Conservation (phyloP, 2,888 invertebrate genomes). For the Synanthedon andrenaeformis region DNA sequence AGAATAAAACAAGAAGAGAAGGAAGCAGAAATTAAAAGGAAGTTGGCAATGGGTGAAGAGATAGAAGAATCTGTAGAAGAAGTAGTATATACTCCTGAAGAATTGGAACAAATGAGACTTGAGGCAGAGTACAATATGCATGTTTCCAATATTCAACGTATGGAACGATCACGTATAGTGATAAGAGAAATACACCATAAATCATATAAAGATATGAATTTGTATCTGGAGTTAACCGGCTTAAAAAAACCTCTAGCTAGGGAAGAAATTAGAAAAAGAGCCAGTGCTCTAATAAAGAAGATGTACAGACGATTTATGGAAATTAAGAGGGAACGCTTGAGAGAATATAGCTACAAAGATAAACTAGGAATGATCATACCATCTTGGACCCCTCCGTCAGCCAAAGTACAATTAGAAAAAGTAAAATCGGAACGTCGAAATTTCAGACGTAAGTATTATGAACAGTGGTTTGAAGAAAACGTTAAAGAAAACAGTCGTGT, state of each 20-base stretch:
- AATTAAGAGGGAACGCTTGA: slow-evolving; percentile 40
- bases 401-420: slow-evolving; percentile 53
- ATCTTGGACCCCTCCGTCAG: slow-evolving; percentile 51
- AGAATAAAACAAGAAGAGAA: slow-evolving; percentile 29
- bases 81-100: slow-evolving; percentile 30
- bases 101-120: slow-evolving; percentile 27
- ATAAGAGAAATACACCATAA: slow-evolving; percentile 27
- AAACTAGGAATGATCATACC: slow-evolving; percentile 71
- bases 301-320: slow-evolving; percentile 53
- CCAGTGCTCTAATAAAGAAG: slow-evolving; percentile 34
- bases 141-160: slow-evolving; percentile 44
- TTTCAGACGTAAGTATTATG: slow-evolving; percentile 51
- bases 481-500: slow-evolving; percentile 63
- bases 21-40: slow-evolving; percentile 34
- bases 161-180: slow-evolving; percentile 42
- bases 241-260: slow-evolving; percentile 34
- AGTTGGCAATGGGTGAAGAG: slow-evolving; percentile 34
- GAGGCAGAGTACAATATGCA: slow-evolving; percentile 34
- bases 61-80: slow-evolving; percentile 22
- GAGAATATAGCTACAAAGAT: slow-evolving; percentile 48
- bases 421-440: slow-evolving; percentile 55
- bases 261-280: slow-evolving; percentile 25
- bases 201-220: slow-evolving; percentile 35
- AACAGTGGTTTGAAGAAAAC: slow-evolving; percentile 50
- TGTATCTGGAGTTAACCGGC: slow-evolving; percentile 52